Evolutionary conservation across 2,797 vertebrate genomes (phyloP).

Genomic region (Cephalopachus bancanus): DNA sequence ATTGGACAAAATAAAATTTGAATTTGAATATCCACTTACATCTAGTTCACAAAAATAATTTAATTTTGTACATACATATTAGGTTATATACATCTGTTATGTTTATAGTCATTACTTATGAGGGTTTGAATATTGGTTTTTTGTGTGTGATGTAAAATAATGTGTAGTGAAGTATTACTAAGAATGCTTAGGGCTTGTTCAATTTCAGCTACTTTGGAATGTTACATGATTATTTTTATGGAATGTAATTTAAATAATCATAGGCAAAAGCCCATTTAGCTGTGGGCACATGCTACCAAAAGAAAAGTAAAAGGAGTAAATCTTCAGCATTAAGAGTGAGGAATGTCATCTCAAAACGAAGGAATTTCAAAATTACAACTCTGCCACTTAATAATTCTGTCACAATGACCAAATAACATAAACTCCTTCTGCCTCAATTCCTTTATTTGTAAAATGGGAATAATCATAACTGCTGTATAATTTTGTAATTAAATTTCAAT

Average conservation of each 20-base stretch:
- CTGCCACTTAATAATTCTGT: neutral
- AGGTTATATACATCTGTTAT: neutral
- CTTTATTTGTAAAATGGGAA: neutral
- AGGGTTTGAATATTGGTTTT: neutral
- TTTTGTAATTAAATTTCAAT: neutral
- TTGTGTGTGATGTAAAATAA: conserved; percentile 23
- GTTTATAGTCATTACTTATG: neutral
- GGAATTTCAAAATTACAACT: neutral
- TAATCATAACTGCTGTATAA: neutral
- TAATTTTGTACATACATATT: neutral
- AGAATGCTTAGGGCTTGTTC: neutral
- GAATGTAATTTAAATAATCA: neutral
- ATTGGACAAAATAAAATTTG: neutral
- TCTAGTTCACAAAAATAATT: neutral
- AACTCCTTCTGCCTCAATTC: neutral
- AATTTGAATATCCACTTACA: neutral
- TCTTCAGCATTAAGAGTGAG: neutral
- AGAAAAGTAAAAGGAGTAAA: neutral
- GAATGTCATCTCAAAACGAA: neutral
- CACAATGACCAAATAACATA: neutral
- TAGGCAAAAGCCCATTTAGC: neutral
- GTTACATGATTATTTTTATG: neutral
- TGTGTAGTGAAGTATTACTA: neutral
- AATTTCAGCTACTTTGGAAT: neutral
- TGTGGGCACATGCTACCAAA: neutral